Percentiles rank a stretch among this genome's conserved stretches.
Evolutionary conservation across 2,797 vertebrate species (phyloP).

Genomic region (Micromesistius poutassou): DNA sequence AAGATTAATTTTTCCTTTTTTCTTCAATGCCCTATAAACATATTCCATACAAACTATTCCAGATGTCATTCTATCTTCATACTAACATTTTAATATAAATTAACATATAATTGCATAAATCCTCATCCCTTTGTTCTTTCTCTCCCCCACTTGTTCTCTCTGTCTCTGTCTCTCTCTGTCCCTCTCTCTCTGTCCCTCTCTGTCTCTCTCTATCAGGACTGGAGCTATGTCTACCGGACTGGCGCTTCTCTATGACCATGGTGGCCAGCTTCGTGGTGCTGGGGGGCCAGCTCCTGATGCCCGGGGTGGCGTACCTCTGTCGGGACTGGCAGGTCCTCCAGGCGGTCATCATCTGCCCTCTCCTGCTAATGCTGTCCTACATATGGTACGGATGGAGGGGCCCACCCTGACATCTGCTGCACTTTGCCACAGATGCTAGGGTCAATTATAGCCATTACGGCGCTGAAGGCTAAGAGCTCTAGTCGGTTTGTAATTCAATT

Average conservation of each 20-base stretch:
- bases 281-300: slow-evolving; percentile 92
- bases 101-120: not conserved
- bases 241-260: slow-evolving; percentile 96
- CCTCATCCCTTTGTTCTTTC: not conserved
- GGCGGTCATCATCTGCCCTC: slow-evolving; percentile 90
- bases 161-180: not conserved
- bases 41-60: too few relatives aligned
- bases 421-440: slow-evolving; percentile 11
- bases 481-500: not conserved
- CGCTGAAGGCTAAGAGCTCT: slow-evolving; percentile 8
- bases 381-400: slow-evolving; percentile 81
- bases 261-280: slow-evolving; percentile 90
- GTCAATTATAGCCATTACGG: slow-evolving; percentile 1
- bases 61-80: not conserved
- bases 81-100: not conserved
- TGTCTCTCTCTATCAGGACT: slow-evolving; percentile 74
- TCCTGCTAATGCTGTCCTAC: slow-evolving; percentile 91
- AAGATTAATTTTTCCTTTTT: too few relatives aligned
- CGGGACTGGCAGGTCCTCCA: slow-evolving; percentile 95
- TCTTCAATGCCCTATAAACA: too few relatives aligned
- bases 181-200: not conserved
- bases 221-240: slow-evolving; percentile 88
- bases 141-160: too few relatives aligned
- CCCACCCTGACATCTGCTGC: not conserved
- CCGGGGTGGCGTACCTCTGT: slow-evolving; percentile 87